Conservation (phyloP, 2,113 vertebrate species). For the Rhegmatorhina hoffmannsi region DNA sequence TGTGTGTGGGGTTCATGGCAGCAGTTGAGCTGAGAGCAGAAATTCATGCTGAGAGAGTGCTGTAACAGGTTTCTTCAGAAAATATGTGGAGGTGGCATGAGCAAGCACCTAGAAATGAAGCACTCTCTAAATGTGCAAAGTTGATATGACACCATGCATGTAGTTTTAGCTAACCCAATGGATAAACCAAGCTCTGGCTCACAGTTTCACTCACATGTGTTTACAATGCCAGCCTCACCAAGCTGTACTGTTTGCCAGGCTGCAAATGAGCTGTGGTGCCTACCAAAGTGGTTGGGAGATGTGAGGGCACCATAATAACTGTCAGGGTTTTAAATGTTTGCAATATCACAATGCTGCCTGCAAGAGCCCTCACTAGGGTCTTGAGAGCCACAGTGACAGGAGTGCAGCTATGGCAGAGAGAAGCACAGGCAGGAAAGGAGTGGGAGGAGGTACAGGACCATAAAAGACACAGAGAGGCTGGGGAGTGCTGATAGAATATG, state of each 20-base stretch:
- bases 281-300: background rate
- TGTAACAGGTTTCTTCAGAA: background rate
- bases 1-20: accelerated
- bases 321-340: background rate
- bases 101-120: background rate
- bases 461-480: background rate
- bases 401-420: background rate
- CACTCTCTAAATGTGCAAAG: background rate
- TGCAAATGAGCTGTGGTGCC: background rate
- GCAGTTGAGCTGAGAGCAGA: background rate
- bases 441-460: background rate
- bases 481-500: background rate
- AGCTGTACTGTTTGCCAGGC: background rate
- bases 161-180: background rate
- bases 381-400: accelerated
- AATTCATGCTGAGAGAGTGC: background rate
- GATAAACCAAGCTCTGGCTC: background rate
- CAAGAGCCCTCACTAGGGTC: background rate
- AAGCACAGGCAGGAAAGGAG: background rate
- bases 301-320: background rate
- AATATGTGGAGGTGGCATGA: background rate
- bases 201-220: background rate
- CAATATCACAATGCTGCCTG: background rate
- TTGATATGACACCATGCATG: background rate
- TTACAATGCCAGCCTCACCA: background rate